These are phyloP conservation scores for Polylopha cassiicola DNA, from an alignment of 2,888 invertebrate species.

Conservation along the genomic window DNA sequence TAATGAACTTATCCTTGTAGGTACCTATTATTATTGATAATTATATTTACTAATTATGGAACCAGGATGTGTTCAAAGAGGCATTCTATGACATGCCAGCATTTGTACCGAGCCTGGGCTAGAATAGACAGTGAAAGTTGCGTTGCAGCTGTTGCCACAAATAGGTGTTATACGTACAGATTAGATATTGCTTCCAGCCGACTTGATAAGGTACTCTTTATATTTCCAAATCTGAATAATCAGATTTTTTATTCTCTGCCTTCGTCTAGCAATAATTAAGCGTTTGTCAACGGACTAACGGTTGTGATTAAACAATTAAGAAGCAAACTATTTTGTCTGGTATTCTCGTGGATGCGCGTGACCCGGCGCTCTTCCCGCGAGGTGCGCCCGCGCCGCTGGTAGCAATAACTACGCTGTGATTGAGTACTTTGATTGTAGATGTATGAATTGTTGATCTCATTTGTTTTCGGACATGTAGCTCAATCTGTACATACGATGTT, in stretches of 20 bases:
- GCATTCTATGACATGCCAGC: conserved; percentile 53
- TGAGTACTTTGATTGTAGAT: conserved; percentile 33
- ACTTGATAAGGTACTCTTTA: no score
- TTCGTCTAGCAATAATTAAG: no score
- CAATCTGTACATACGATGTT: conserved; percentile 60
- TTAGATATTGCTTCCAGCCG: conserved; percentile 8
- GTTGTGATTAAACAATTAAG: no score
- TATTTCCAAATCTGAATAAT: no score
- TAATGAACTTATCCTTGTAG: conserved; percentile 17
- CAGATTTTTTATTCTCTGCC: no score
- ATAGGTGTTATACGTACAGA: conserved; percentile 15
- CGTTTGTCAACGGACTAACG: no score
- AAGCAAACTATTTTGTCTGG: no score
- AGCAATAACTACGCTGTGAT: conserved; percentile 7
- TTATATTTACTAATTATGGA: conserved; percentile 35
- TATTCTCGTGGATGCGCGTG: no score
- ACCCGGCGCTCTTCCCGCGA: no score
- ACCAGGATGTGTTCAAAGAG: conserved; percentile 48
- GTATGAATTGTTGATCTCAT: conserved; percentile 74
- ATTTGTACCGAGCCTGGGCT: conserved; percentile 37
- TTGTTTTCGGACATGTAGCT: conserved; percentile 71
- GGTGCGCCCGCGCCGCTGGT: no score
- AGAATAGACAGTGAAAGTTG: conserved; percentile 35
- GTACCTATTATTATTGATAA: conserved; percentile 14
- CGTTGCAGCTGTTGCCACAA: conserved; percentile 17